Evolutionary conservation across 2,888 invertebrate genomes (phyloP), one percentile per base, ranked within the genome.

Genomic region (Drosophila infuscata): DNA sequence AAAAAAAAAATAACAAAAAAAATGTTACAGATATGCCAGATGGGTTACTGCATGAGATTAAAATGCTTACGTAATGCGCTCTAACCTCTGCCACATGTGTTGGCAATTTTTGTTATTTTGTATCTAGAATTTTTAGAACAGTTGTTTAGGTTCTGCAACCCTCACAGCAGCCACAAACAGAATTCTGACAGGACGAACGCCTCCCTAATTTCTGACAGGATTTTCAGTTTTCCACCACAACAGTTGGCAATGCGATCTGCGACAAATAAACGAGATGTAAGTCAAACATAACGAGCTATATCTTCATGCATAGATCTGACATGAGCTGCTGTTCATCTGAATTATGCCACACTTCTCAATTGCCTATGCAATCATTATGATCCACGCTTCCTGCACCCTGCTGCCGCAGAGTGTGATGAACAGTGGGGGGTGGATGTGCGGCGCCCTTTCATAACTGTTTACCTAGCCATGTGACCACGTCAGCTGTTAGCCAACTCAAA

Each of bases 261-360:
- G 20, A 7, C 43, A 20, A 20, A 43, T 6, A 12, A 43, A 43
- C 43, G 20, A 12, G 20, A 43, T 12, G 3, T 20, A 17, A 46
- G 46, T 17, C 49, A 51, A 61, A 54, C 60, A 61, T 43, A 25
- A 1, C 25, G 32, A 38, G 56, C 12, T 35, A 49, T 63, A 73
- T 49, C 69, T 60, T 11, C 25, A 61, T 59, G 12, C 12, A 43
- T 11, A 29, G 52, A 78, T 78, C 74, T 61, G 85, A 76, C 67
- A 49, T 61, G 71, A 78, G 88, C 70, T 65, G 65, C 20, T 25
- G 20, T 25, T 62, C 61, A 60, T 62, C 60, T 83, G 68, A 84
- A 70, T 76, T 83, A 79, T 84, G 70, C 74, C 88, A 87, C 88
- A 84, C 79, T 87, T 77, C 75, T 59, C 74, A 70, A 88, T 85